Evolutionary conservation across 2,113 vertebrate genomes (phyloP).

Genomic region (Thalassarche chlororhynchos): DNA sequence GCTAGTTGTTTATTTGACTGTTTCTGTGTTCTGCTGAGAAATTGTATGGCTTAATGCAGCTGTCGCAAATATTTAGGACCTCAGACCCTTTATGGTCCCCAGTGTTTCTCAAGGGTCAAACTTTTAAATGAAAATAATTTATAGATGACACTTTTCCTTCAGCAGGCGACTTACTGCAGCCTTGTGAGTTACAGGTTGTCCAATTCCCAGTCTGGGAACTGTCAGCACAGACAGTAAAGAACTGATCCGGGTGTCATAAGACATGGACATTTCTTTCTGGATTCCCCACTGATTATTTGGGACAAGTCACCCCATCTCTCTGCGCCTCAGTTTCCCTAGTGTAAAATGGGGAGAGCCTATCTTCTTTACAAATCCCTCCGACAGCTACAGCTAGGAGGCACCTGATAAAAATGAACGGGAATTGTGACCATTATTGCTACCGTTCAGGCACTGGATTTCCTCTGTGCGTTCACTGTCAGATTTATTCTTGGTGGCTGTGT

Average conservation of each 20-base stretch:
- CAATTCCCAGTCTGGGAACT: background rate
- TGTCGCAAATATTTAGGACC: background rate
- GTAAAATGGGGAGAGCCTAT: background rate
- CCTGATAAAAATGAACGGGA: fast-evolving
- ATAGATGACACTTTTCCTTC: background rate
- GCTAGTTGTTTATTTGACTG: background rate
- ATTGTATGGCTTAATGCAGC: background rate
- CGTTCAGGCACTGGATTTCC: background rate
- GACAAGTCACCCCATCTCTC: background rate
- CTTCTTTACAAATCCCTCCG: background rate
- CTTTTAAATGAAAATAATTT: background rate
- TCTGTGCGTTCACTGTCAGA: background rate
- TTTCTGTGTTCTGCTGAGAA: background rate
- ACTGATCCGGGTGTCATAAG: background rate
- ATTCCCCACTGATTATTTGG: background rate
- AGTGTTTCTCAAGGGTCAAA: background rate
- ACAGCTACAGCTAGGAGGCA: background rate
- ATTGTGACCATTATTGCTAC: background rate
- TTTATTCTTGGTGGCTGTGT: background rate
- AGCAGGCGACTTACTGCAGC: background rate
- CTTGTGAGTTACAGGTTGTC: background rate
- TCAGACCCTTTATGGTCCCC: background rate
- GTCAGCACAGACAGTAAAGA: background rate
- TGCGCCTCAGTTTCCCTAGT: background rate
- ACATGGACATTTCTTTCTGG: background rate